Evolutionary conservation across 2,797 vertebrate genomes (phyloP), one percentile per base, ranked within the genome.

Genomic region (Brotogeris chrysoptera): DNA sequence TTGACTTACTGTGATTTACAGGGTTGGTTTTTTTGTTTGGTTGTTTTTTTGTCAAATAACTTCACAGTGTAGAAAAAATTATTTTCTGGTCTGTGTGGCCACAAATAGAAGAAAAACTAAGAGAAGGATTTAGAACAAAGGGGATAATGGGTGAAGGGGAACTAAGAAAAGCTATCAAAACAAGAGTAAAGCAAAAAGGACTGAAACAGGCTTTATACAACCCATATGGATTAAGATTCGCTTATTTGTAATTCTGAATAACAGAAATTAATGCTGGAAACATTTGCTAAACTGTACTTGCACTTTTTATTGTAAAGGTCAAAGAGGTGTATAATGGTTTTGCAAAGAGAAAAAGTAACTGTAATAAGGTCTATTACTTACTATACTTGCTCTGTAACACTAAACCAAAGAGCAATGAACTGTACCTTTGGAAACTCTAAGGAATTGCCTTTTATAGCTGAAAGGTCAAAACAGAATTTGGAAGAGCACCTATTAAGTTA

Each of bases 371-470:
- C 73, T 94, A 66, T 91, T 94, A 92, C 90, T 94, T 95, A 47
- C 73, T 79, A 68, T 85, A 86, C 59, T 93, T 80, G 44, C 49
- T 90, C 52, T 86, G 83, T 93, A 97, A 95, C 89, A 79, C 88
- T 88, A 94, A 94, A 78, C 61, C 76, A 97, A 95, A 96, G 84
- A 91, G 90, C 86, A 96, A 76, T 93, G 91, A 97, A 96, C 93
- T 97, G 72, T 91, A 95, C 92, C 59, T 97, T 95, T 52, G 38
- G 89, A 95, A 93, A 93, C 86, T 70, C 96, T 61, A 92, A 95
- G 92, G 96, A 97, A 97, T 96, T 97, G 88, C 76, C 92, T 97
- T 97, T 97, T 97, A 94, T 72, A 95, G 85, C 89, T 65, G 64
- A 96, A 92, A 97, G 94, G 93, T 93, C 95, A 94, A 86, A 95